A percentile compares a stretch with the other conserved stretches of the same genome.
Evolutionary conservation across 2,888 invertebrate species (phyloP).

Genomic region (Drosophila neonasuta): DNA sequence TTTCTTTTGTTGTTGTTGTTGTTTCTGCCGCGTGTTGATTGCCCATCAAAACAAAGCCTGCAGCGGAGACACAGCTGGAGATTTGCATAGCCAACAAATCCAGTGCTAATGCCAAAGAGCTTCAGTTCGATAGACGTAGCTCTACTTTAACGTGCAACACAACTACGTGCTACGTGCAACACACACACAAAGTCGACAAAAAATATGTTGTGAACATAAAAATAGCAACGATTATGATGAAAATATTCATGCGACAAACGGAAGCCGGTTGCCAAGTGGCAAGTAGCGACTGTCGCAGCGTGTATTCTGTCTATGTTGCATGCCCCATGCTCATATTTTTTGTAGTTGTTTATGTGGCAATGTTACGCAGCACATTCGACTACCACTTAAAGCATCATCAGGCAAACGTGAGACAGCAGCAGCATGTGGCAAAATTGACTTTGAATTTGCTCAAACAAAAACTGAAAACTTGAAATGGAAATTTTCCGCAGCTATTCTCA

Average conservation of each 20-base stretch:
- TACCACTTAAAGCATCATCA: constrained; percentile 68
- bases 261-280: constrained; percentile 53
- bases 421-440: constrained; percentile 15
- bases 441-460: constrained; percentile 14
- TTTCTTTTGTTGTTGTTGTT: constrained; percentile 17
- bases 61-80: constrained; percentile 59
- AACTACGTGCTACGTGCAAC: constrained; percentile 27
- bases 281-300: constrained; percentile 32
- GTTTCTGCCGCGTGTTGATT: constrained; percentile 63
- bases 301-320: not conserved
- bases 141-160: constrained; percentile 4
- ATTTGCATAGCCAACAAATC: constrained; percentile 65
- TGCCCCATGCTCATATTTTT: constrained; percentile 13
- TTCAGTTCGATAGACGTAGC: constrained; percentile 32
- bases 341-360: constrained; percentile 70
- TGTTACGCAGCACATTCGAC: constrained; percentile 68
- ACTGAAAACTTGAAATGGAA: constrained; percentile 27
- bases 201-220: constrained; percentile 62
- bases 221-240: constrained; percentile 76
- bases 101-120: constrained; percentile 41
- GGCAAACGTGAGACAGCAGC: not conserved
- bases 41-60: constrained; percentile 69
- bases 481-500: constrained; percentile 34
- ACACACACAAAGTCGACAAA: constrained; percentile 2
- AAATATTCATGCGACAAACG: constrained; percentile 76